These are phyloP conservation scores for Drosophila phalerata DNA, from an alignment of 2,888 invertebrate genomes.

Conservation along the genomic window DNA sequence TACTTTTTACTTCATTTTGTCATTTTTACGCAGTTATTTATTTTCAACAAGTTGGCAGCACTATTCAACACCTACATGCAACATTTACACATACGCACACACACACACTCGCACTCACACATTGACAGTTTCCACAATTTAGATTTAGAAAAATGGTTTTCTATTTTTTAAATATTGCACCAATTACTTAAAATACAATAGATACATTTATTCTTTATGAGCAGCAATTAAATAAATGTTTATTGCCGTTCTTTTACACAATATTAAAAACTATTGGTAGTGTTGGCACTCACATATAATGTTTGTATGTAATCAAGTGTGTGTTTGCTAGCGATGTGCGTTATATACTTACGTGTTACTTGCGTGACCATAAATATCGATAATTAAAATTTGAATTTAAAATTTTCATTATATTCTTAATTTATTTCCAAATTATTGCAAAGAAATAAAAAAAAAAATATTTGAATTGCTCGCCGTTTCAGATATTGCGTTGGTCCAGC, in stretches of 20 bases:
- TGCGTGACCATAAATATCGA: conserved; percentile 5
- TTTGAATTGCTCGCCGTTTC: too few species aligned
- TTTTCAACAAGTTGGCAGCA: conserved; percentile 40
- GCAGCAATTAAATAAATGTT: not conserved
- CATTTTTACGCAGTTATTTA: conserved; percentile 27
- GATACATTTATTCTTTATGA: not conserved
- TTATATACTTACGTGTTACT: conserved; percentile 10
- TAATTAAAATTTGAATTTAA: too few species aligned
- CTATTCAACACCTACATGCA: conserved; percentile 15
- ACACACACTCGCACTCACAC: conserved; percentile 18
- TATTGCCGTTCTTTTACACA: not conserved
- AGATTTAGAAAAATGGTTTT: not conserved
- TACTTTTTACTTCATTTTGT: conserved; percentile 25
- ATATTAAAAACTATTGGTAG: conserved; percentile 15
- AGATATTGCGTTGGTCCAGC: too few species aligned
- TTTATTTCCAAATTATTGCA: too few species aligned
- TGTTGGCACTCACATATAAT: conserved; percentile 54
- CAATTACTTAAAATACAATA: not conserved
- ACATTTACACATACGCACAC: conserved; percentile 8
- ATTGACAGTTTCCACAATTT: not conserved
- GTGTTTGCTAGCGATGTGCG: conserved; percentile 28
- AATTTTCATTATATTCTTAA: too few species aligned
- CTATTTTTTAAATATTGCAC: not conserved
- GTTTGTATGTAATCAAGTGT: conserved; percentile 33
- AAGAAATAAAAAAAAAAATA: too few species aligned